phyloP scores from a whole-genome alignment of 2,113 vertebrate genomes.

The Shinisaurus crocodilurus region DNA sequence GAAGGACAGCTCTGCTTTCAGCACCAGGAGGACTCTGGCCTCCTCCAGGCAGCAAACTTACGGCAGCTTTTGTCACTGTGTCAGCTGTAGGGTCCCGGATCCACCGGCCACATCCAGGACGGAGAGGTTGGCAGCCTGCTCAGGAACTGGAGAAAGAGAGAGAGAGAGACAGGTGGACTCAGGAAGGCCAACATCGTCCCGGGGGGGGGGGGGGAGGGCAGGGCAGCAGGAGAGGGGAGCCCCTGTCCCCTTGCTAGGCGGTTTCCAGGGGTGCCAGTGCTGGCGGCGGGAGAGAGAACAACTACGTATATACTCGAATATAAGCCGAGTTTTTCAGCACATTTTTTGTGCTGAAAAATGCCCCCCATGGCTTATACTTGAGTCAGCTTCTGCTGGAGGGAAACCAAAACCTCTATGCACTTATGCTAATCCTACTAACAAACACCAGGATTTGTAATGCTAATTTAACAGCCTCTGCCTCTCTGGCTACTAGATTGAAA shows the following conservation, averaged over 20 bases:
- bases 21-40: not conserved
- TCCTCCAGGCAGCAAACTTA: not conserved
- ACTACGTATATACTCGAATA: no score
- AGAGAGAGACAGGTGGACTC: no score
- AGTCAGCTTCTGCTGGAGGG: no score
- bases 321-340: no score
- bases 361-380: no score
- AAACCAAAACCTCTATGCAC: no score
- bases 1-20: not conserved
- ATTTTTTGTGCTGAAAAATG: no score
- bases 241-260: not conserved
- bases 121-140: slow-evolving; percentile 20
- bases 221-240: rapidly evolving
- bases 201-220: not conserved
- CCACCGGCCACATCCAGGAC: slow-evolving; percentile 38
- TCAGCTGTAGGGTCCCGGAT: slow-evolving; percentile 47
- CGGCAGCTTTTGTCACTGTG: slow-evolving; percentile 25
- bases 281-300: no score
- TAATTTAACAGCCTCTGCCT: no score
- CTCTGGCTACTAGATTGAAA: no score
- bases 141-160: not conserved
- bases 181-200: not conserved
- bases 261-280: not conserved
- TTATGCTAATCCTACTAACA: no score
- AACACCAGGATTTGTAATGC: no score